Evolutionary conservation across 2,797 vertebrate species (phyloP).

Genomic region (Phrynocephalus guinanensis): DNA sequence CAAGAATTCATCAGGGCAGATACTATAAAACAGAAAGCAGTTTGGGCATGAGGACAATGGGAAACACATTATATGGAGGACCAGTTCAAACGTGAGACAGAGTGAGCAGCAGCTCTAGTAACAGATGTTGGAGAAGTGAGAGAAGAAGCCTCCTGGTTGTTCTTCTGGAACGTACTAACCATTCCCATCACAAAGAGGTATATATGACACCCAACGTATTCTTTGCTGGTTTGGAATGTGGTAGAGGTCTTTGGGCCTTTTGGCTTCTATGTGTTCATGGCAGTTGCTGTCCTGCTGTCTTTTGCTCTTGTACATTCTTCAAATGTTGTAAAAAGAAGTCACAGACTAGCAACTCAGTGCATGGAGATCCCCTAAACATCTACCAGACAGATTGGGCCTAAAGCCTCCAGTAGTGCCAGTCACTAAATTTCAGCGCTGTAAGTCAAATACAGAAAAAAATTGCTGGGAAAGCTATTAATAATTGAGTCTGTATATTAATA

Average conservation of each 20-base stretch:
- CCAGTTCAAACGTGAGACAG: background rate
- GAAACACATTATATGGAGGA: background rate
- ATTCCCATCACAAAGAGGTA: no score
- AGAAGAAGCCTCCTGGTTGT: background rate
- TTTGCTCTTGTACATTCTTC: background rate
- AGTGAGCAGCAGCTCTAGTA: background rate
- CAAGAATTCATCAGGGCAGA: background rate
- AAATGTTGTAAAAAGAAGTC: background rate
- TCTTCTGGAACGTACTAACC: background rate
- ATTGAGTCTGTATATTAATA: conserved; percentile 42
- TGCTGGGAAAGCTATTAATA: conserved; percentile 41
- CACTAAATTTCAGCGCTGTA: conserved; percentile 13
- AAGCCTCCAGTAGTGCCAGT: background rate
- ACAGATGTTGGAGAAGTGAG: background rate
- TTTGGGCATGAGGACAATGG: no score
- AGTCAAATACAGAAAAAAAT: conserved; percentile 21
- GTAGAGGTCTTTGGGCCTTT: background rate
- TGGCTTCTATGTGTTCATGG: background rate
- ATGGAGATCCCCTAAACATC: background rate
- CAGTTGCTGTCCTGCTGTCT: no score
- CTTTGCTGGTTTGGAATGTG: background rate
- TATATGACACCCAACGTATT: background rate
- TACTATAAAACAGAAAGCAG: background rate
- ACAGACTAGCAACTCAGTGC: background rate
- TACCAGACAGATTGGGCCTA: background rate